A percentile compares a stretch with the other conserved stretches of the same genome.
phyloP scores from a whole-genome alignment of 2,888 invertebrate species.

The Clostera curtula region DNA sequence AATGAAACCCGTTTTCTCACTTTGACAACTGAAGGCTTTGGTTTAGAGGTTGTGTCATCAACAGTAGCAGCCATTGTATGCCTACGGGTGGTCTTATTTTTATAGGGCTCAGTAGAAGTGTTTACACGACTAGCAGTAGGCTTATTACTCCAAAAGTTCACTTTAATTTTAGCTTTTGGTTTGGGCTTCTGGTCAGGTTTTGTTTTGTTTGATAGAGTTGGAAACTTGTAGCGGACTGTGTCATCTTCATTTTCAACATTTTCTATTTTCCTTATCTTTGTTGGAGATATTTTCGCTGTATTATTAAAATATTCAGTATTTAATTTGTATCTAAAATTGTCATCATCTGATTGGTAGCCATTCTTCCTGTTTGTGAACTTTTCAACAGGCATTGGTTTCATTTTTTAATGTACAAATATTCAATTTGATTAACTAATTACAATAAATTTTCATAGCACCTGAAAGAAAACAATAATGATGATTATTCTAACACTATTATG shows the following conservation, averaged over 20 bases:
- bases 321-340: slow-evolving; percentile 55
- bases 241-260: slow-evolving; percentile 41
- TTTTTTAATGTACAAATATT: slow-evolving; percentile 18
- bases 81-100: slow-evolving; percentile 37
- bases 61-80: slow-evolving; percentile 42
- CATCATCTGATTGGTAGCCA: slow-evolving; percentile 60
- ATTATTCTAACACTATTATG: too few relatives aligned
- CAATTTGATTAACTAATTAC: slow-evolving; percentile 1
- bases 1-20: slow-evolving; percentile 62
- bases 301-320: slow-evolving; percentile 47
- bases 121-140: slow-evolving; percentile 36
- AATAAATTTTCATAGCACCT: slow-evolving; percentile 11
- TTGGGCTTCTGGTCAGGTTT: slow-evolving; percentile 46
- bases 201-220: slow-evolving; percentile 34
- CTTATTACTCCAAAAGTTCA: slow-evolving; percentile 67
- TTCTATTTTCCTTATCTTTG: slow-evolving; percentile 27
- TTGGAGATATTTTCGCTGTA: slow-evolving; percentile 25
- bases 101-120: slow-evolving; percentile 30
- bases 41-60: slow-evolving; percentile 27
- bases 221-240: slow-evolving; percentile 52
- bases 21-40: slow-evolving; percentile 43
- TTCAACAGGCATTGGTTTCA: slow-evolving; percentile 35
- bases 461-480: slow-evolving; percentile 10
- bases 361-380: slow-evolving; percentile 36
- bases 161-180: slow-evolving; percentile 58